Percentiles rank a stretch among this genome's conserved stretches.
Evolutionary conservation across 1,140 invertebrate species (phyloP).

Genomic region (Marisa cornuarietis): DNA sequence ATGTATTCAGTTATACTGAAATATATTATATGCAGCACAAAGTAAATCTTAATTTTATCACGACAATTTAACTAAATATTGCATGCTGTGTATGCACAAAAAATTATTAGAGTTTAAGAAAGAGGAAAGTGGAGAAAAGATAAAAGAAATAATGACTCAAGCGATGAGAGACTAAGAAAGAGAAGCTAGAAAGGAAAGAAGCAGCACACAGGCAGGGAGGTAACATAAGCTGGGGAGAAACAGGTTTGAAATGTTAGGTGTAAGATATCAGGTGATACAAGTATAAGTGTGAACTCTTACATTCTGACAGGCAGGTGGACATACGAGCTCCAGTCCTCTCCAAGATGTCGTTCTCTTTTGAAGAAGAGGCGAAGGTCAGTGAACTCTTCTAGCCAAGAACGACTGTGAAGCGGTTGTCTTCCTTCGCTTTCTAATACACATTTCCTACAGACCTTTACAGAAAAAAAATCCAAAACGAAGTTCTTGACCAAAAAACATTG

Average conservation of each 20-base stretch:
- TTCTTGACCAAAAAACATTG: too few species aligned
- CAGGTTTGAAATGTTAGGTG: neutral
- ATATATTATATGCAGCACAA: neutral
- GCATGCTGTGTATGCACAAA: too few species aligned
- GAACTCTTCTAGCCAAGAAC: slow-evolving; percentile 15
- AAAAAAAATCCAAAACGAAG: too few species aligned
- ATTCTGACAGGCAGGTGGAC: slow-evolving; percentile 16
- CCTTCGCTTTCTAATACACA: slow-evolving; percentile 9
- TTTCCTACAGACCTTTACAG: slow-evolving; percentile 17
- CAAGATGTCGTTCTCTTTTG: slow-evolving; percentile 15
- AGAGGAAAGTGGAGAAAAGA: too few species aligned
- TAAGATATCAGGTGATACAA: neutral
- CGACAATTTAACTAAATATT: too few species aligned
- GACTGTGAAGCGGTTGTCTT: neutral
- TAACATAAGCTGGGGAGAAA: too few species aligned
- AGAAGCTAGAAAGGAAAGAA: too few species aligned
- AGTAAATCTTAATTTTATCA: neutral
- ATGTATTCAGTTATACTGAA: neutral
- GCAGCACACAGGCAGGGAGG: too few species aligned
- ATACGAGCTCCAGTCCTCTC: neutral
- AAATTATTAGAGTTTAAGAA: too few species aligned
- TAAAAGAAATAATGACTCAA: too few species aligned
- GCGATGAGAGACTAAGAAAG: too few species aligned
- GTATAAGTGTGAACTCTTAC: neutral
- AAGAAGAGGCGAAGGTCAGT: slow-evolving; percentile 11